A percentile compares a stretch with the other conserved stretches of the same genome.
These are phyloP conservation scores for Caenorhabditis drosophilae DNA, from an alignment of 2,888 invertebrate species.

Conservation along the genomic window DNA sequence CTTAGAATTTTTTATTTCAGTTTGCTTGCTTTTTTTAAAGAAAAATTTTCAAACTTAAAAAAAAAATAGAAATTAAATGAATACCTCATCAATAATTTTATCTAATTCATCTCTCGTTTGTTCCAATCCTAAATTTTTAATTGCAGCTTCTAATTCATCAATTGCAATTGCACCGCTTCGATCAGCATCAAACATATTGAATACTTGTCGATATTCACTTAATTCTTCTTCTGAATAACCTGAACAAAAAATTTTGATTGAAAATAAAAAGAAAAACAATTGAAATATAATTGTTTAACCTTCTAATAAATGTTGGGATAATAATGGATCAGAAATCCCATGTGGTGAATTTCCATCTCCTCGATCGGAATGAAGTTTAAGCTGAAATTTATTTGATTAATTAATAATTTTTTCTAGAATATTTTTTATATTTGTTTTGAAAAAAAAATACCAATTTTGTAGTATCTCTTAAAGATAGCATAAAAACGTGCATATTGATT, in stretches of 20 bases:
- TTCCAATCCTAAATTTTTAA: slow-evolving; percentile 64
- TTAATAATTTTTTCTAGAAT: not conserved
- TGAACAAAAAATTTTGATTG: no score
- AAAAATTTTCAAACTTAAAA: no score
- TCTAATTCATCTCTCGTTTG: slow-evolving; percentile 63
- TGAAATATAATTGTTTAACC: no score
- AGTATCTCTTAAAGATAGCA: slow-evolving; percentile 28
- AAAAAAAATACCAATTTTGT: slow-evolving; percentile 17
- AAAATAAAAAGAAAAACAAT: no score
- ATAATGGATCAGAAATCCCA: slow-evolving; percentile 34
- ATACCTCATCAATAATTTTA: slow-evolving; percentile 63
- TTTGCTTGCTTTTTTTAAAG: no score
- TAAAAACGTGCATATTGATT: slow-evolving; percentile 27
- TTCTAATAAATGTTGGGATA: slow-evolving; percentile 41
- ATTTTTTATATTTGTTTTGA: not conserved
- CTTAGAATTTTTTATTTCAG: no score
- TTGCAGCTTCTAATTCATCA: slow-evolving; percentile 63
- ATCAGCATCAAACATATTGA: slow-evolving; percentile 68
- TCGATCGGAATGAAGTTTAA: slow-evolving; percentile 58
- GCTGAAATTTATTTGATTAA: slow-evolving; percentile 29
- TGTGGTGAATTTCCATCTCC: slow-evolving; percentile 38
- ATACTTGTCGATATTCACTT: slow-evolving; percentile 65
- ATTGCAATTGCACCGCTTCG: slow-evolving; percentile 54
- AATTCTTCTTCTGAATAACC: slow-evolving; percentile 66
- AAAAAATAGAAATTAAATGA: slow-evolving; percentile 1